Evolutionary conservation across 2,797 vertebrate species (phyloP), one percentile per base, ranked within the genome.

Genomic region (Trichosurus vulpecula): DNA sequence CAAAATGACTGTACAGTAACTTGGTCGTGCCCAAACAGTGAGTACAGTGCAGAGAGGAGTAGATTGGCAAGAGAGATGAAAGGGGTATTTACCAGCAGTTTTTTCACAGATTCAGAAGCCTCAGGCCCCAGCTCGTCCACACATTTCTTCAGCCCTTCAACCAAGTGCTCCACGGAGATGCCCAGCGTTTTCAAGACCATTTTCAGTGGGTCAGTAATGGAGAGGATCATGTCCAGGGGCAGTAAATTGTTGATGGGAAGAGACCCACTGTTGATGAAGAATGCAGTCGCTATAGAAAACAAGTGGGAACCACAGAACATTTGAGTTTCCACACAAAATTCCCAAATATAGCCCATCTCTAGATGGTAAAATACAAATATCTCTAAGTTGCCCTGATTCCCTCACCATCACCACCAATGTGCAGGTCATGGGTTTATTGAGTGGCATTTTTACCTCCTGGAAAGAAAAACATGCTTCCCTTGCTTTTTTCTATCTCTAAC

Each of bases 161-260:
- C 5, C 9, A 97, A 95, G 66, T 97, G 96, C 56, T 97, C 97
- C 11, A 97, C 97, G 27, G 98, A 97, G 97, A 98, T 97, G 13
- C 98, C 98, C 91, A 98, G 61, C 12, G 94, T 95, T 25, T 92
- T 55, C 93, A 98, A 94, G 92, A 98, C 93, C 51, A 6, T 54
- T n/a, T 96, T 97, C 27, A 98, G 25, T 4, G 97, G 97, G 56
- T 97, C 94, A 91, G 94, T 1, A 57, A 94, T 2, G 47, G 97
- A 0, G 51, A 97, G 51, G 30, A 94, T 0, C 0, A 25, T 93
- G 54, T 97, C 95, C 94, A 95, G 0, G 91, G 95, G 90, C 47
- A 94, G 25, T 8, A 0, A 19, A 0, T 97, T 3, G 0, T 61
- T 30, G 52, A 93, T 25, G 30, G 94, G 93, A 74, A 47, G 10